These are phyloP conservation scores for Puffinus mauretanicus DNA, from an alignment of 2,113 vertebrate genomes.

Conservation along the genomic window DNA sequence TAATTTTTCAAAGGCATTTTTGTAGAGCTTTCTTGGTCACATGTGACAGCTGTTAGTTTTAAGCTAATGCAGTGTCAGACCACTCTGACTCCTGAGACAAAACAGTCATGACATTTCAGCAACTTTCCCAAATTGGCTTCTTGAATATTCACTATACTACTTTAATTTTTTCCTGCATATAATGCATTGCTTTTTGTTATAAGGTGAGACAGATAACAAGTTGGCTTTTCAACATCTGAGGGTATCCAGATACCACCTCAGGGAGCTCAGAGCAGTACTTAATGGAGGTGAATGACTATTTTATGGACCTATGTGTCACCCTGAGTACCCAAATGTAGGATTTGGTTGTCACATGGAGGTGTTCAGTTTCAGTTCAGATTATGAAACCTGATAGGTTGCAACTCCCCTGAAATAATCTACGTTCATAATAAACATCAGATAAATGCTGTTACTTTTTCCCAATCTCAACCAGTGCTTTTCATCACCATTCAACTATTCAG, in stretches of 20 bases:
- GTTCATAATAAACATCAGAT: background rate
- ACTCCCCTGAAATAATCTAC: background rate
- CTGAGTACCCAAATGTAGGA: background rate
- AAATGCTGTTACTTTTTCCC: background rate
- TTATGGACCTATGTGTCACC: background rate
- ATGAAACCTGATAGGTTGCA: background rate
- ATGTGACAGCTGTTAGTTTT: background rate
- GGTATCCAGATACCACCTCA: background rate
- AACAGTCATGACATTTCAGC: background rate
- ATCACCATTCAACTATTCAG: background rate
- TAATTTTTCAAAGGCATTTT: background rate
- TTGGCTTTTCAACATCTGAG: background rate
- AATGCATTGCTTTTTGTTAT: background rate
- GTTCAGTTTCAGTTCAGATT: background rate
- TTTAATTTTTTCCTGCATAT: background rate
- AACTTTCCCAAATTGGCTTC: background rate
- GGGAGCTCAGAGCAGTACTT: background rate
- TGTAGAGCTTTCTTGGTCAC: background rate
- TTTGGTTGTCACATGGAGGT: background rate
- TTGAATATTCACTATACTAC: background rate
- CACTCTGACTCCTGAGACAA: background rate
- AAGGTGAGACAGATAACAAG: background rate
- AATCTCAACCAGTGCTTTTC: background rate
- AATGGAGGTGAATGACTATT: background rate
- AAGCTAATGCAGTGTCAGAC: background rate